These are phyloP conservation scores for Himantopus leucocephalus DNA, from an alignment of 2,113 vertebrate genomes.

Conservation along the genomic window DNA sequence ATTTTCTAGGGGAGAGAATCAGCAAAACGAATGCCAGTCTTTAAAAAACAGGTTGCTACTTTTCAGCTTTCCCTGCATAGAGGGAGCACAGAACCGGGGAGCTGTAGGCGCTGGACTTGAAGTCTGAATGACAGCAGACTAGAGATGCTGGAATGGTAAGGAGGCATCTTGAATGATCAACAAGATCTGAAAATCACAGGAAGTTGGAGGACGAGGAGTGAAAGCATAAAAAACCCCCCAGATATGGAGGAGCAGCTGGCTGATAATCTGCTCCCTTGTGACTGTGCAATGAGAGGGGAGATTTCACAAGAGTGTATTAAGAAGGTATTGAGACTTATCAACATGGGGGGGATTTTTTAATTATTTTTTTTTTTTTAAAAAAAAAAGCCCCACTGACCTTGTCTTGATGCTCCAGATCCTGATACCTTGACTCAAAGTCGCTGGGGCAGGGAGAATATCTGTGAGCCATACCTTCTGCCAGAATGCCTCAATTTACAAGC, in stretches of 20 bases:
- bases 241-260: background rate
- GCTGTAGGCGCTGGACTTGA: background rate
- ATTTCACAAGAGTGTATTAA: background rate
- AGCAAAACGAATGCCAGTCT: background rate
- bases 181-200: background rate
- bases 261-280: background rate
- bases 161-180: background rate
- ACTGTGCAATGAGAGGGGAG: background rate
- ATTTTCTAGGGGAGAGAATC: background rate
- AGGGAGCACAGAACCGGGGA: background rate
- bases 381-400: background rate
- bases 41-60: background rate
- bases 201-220: background rate
- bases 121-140: background rate
- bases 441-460: background rate
- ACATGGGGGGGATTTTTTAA: fast-evolving
- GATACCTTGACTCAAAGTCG: background rate
- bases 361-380: background rate
- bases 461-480: background rate
- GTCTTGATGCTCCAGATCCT: background rate
- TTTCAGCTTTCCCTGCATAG: background rate
- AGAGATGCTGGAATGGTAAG: background rate
- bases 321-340: background rate
- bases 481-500: background rate
- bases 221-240: background rate